Evolutionary conservation across 2,888 invertebrate genomes (phyloP), one percentile per base, ranked within the genome.

Genomic region (Ophioninae sp.): DNA sequence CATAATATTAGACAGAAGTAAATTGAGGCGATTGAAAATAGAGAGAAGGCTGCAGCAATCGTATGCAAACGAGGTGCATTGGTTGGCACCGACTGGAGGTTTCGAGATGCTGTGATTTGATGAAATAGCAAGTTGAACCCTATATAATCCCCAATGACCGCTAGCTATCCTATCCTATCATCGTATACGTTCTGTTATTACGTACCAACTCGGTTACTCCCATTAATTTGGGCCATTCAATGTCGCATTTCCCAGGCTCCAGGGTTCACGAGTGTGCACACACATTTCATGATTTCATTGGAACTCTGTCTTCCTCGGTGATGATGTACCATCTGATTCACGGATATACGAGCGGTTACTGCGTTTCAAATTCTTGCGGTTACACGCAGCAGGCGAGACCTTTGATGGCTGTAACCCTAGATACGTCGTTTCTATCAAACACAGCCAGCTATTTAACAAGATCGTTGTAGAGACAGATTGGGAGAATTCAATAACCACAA

Each of bases 141-240:
- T 44, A 61, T 41, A 59, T 61, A 59, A 59, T 61, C 78, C 75
- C 58, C 69, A 59, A 56, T 72, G 79, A 75, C 80, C 64, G 22
- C 68, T 8, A 64, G 30, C 80, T 23, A 51, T 37, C n/a, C 75
- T 75, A 73, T 65, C 59, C 75, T 79, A 82, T 82, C 73, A 79
- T 74, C 41, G 59, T 58, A 72, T 77, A 77, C 56, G 64, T 58
- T 65, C 72, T 75, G 82, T 84, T 85, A 86, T 86, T 86, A 81
- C 85, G 79, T 81, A 20, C 68, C 81, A 81, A 83, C 81, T 73
- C 73, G 56, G 87, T 87, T 85, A 86, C 87, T 86, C 82, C 88
- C 89, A 89, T 90, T 90, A 90, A 90, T 90, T 90, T 84, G 82
- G 84, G 81, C 86, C 77, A 89, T 89, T 89, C 88, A 89, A 81